These are phyloP conservation scores for Melinaea menophilus DNA, from an alignment of 2,888 invertebrate species.

Conservation along the genomic window DNA sequence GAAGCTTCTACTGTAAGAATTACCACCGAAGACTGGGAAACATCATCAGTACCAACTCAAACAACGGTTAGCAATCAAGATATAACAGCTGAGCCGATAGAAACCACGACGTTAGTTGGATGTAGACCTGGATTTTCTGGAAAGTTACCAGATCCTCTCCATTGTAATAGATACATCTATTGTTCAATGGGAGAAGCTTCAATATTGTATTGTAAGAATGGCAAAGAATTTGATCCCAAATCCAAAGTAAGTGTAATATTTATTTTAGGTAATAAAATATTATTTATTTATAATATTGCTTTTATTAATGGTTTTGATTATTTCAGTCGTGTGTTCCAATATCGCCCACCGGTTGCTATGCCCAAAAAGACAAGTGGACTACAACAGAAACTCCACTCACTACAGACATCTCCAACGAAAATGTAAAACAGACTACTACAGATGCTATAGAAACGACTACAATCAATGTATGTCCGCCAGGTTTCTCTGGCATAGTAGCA, in stretches of 20 bases:
- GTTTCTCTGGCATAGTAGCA: constrained; percentile 41
- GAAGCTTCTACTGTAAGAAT: constrained; percentile 3
- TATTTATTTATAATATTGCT: constrained; percentile 17
- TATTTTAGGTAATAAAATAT: not conserved
- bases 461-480: constrained; percentile 37
- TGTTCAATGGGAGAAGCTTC: not conserved
- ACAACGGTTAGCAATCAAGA: constrained; percentile 9
- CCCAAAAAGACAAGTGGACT: constrained; percentile 24
- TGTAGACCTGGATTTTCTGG: not conserved
- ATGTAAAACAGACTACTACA: constrained; percentile 8
- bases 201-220: constrained; percentile 8
- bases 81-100: constrained; percentile 25
- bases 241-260: constrained; percentile 6
- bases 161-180: constrained; percentile 1
- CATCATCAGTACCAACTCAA: constrained; percentile 1
- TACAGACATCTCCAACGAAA: not conserved
- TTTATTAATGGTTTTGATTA: constrained; percentile 21
- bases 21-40: not conserved
- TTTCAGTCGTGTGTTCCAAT: constrained; percentile 43
- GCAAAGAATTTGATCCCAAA: constrained; percentile 15
- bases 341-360: constrained; percentile 40
- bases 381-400: not conserved
- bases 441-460: not conserved
- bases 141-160: not conserved
- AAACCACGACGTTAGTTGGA: constrained; percentile 10